Percentiles rank a stretch among this genome's conserved stretches.
phyloP scores from a whole-genome alignment of 2,888 invertebrate genomes.

The Tryphoninae sp. region DNA sequence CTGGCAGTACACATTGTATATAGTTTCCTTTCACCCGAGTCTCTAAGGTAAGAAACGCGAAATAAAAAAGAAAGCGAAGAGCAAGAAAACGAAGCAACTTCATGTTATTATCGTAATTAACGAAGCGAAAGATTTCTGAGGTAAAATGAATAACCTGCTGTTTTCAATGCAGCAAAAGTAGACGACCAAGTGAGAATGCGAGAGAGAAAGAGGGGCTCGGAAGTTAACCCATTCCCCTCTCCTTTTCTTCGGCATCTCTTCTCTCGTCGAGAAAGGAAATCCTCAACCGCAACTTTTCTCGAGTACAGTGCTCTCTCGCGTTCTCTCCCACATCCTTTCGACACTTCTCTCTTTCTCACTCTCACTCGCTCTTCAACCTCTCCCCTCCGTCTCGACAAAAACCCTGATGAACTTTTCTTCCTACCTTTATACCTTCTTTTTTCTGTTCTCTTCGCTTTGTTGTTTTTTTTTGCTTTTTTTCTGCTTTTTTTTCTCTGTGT shows the following conservation, averaged over 20 bases:
- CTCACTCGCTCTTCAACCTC: not conserved
- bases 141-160: slow-evolving; percentile 33
- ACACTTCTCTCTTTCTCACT: slow-evolving; percentile 1
- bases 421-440: not conserved
- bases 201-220: not conserved
- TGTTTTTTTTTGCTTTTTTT: slow-evolving; percentile 12
- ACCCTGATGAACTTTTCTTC: slow-evolving; percentile 42
- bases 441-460: not conserved
- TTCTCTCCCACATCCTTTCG: slow-evolving; percentile 15
- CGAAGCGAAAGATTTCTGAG: slow-evolving; percentile 34
- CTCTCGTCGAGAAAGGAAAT: slow-evolving; percentile 24
- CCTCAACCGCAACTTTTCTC: slow-evolving; percentile 14
- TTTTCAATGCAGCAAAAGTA: slow-evolving; percentile 22
- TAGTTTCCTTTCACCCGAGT: not conserved
- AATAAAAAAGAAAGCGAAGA: not conserved
- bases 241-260: slow-evolving; percentile 22
- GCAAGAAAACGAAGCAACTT: not conserved
- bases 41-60: not conserved
- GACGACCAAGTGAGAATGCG: not conserved
- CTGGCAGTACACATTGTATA: not conserved
- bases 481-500: not conserved
- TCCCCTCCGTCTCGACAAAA: slow-evolving; percentile 5
- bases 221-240: slow-evolving; percentile 29
- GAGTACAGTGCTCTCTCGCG: not conserved
- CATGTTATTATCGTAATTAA: slow-evolving; percentile 44